Evolutionary conservation across 2,888 invertebrate genomes (phyloP).

Genomic region (Asteroscopus sphinx): DNA sequence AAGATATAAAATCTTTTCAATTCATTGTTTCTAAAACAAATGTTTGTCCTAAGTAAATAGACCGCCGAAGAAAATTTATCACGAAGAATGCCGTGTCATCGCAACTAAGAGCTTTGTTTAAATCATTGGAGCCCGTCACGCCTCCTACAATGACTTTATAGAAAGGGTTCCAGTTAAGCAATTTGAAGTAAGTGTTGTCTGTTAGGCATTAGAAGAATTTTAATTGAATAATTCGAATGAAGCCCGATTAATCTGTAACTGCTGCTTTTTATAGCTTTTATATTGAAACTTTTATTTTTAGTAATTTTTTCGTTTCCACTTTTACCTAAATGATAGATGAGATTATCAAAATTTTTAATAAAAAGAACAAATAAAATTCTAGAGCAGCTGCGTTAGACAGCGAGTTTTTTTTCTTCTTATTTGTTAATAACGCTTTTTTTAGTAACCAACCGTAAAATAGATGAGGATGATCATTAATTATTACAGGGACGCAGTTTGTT

Average conservation of each 20-base stretch:
- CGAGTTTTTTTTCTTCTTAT: slow-evolving; percentile 70
- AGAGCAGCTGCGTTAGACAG: slow-evolving; percentile 76
- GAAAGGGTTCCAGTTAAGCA: slow-evolving; percentile 75
- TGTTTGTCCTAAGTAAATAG: slow-evolving; percentile 55
- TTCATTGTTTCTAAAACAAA: slow-evolving; percentile 50
- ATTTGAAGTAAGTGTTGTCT: slow-evolving; percentile 74
- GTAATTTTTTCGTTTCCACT: slow-evolving; percentile 21
- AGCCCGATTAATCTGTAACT: slow-evolving; percentile 55
- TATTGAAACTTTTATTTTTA: slow-evolving; percentile 32
- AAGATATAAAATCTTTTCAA: slow-evolving; percentile 32
- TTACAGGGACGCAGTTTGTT: slow-evolving; percentile 83
- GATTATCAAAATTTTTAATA: slow-evolving; percentile 42
- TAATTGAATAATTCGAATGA: slow-evolving; percentile 70
- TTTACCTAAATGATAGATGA: slow-evolving; percentile 52
- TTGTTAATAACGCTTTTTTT: slow-evolving; percentile 81
- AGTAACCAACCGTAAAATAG: slow-evolving; percentile 84
- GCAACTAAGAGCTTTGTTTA: slow-evolving; percentile 84
- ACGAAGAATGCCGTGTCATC: slow-evolving; percentile 75
- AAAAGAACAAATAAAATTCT: slow-evolving; percentile 32
- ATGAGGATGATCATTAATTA: slow-evolving; percentile 86
- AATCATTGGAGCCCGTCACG: slow-evolving; percentile 76
- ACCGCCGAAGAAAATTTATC: slow-evolving; percentile 57
- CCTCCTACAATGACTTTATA: slow-evolving; percentile 78
- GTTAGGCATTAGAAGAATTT: slow-evolving; percentile 69
- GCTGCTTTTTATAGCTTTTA: slow-evolving; percentile 43